Base-by-base conservation (phyloP, 2,113 vertebrate species). In the Otocyon megalotis region DNA sequence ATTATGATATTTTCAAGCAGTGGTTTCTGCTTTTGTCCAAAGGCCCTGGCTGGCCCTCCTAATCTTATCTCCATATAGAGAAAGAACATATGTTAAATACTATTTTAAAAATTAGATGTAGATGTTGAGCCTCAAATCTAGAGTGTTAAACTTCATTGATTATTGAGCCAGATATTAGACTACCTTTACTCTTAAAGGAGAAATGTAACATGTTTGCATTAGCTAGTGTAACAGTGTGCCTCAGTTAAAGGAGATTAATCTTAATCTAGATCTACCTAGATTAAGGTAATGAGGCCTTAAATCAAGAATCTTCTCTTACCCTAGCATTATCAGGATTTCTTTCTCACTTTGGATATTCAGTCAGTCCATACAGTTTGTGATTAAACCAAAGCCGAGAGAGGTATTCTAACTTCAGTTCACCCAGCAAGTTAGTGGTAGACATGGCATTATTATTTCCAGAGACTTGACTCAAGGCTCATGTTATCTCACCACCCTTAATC, bases 1-100 rank as follows among this genome's bases (percentile, higher is more conserved):
- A 96, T 96, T 96, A 71, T 92, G 60, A 60, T 90, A 28, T 53
- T 90, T 94, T 90, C 90, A 93, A 77, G 28, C 63, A 85, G 15
- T 35, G 32, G 20, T 14, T 95, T 86, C 32, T 96, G 65, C n/a
- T 65, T 94, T 96, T 92, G 60, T 76, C 67, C 16, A 82, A 94
- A 92, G 48, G 96, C 5, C 15, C 54, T 92, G 26, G 26, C 43
- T 26, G 76, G 37, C 17, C 37, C 9, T 83, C 35, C 83, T 96
- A 80, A 37, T 77, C 88, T 96, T 93, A 22, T 94, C 50, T 82
- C 58, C 60, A 37, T 67, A 89, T 8, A 58, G 48, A 92, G 65
- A 94, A 88, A 93, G 35, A 53, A 53, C 71, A 76, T 91, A 19
- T 88, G 22, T 63, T 97, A 71, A 89, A 93, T 87, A 65, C 28